phyloP scores from a whole-genome alignment of 2,797 vertebrate genomes.

The Microcaecilia unicolor region DNA sequence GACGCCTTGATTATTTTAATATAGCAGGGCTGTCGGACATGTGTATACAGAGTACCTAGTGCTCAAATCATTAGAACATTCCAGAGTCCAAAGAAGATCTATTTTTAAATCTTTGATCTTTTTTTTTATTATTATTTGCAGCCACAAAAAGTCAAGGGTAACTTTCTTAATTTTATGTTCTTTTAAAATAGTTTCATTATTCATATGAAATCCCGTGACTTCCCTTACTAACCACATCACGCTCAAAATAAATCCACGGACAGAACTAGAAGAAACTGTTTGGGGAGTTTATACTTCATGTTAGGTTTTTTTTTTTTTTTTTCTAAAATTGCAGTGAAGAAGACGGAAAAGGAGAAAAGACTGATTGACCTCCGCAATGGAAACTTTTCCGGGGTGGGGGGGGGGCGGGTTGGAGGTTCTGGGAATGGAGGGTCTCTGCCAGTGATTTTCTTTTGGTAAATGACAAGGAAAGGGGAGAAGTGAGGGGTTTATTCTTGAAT shows the following conservation, averaged over 20 bases:
- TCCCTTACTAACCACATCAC: not conserved
- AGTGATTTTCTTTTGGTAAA: slow-evolving; percentile 1
- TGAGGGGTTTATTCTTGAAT: too few relatives aligned
- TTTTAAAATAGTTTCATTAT: too few relatives aligned
- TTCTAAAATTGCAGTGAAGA: too few relatives aligned
- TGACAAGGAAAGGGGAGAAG: slow-evolving; percentile 4
- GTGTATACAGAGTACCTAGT: slow-evolving; percentile 11
- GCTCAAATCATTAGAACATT: slow-evolving; percentile 18
- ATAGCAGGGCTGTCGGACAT: slow-evolving; percentile 14
- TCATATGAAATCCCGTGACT: too few relatives aligned
- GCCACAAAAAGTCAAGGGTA: not conserved
- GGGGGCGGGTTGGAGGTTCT: not conserved
- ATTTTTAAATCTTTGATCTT: slow-evolving; percentile 21
- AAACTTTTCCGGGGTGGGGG: not conserved
- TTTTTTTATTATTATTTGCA: not conserved
- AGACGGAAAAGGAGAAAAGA: too few relatives aligned
- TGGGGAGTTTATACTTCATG: too few relatives aligned
- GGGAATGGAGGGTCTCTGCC: not conserved
- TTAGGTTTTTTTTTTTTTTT: too few relatives aligned
- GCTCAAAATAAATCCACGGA: not conserved
- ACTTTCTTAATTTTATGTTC: not conserved
- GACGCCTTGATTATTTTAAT: slow-evolving; percentile 57
- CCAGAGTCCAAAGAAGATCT: not conserved
- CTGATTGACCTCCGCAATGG: too few relatives aligned
- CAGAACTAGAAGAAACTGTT: not conserved